Evolutionary conservation across 2,888 invertebrate species (phyloP), one percentile per base, ranked within the genome.

Genomic region (Allolobophora icterica): DNA sequence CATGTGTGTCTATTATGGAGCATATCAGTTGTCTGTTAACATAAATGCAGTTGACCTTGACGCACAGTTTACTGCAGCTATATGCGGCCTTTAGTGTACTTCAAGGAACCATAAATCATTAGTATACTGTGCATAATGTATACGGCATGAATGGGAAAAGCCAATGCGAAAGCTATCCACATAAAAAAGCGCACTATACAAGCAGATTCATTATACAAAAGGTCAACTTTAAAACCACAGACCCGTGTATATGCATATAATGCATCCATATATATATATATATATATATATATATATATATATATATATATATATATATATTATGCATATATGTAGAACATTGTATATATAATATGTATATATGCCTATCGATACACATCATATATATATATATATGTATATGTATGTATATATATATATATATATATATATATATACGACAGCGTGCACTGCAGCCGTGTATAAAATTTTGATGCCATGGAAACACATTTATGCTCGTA

Each of bases 141-240:
- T 38, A 38, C 4, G 38, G 11, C 30, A 30, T 71, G 71, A 30
- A 71, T 71, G 8, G 71, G 1, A n/a, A n/a, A 21, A 71, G n/a
- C 71, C 71, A 71, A 71, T 71, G 71, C 71, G 71, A n/a, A 71
- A 71, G 71, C 71, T n/a, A 71, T 71, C n/a, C 71, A 8, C 71
- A 71, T 8, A n/a, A 71, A 58, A n/a, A 58, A 30, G 24, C 58
- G 71, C n/a, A 30, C 1, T 11, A 71, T 30, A 71, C 30, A 71
- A 17, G 58, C 3, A 58, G 30, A 58, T 2, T 24, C 30, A 58
- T 24, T 4, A 58, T 24, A 58, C 3, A 71, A 30, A n/a, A 8
- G 71, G n/a, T n/a, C 30, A n/a, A 4, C 8, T 8, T 71, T n/a
- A n/a, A 71, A 71, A 71, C 30, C 71, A 71, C 71, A 30, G 71